phyloP scores from a whole-genome alignment of 2,797 vertebrate species.

The Hephaestus fuliginosus region DNA sequence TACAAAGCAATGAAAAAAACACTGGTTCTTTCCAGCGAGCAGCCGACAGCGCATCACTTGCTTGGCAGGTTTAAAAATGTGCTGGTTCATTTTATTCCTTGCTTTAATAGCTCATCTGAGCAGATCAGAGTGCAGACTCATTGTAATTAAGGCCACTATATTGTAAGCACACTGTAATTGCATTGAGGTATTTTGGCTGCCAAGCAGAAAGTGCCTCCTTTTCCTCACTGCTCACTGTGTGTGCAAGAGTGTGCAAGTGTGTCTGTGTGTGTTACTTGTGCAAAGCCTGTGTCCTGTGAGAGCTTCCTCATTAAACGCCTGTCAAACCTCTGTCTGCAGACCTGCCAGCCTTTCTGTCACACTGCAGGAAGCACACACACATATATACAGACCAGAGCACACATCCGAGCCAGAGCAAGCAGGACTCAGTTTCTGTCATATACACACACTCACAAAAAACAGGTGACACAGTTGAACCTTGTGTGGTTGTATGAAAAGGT shows the following conservation, averaged over 20 bases:
- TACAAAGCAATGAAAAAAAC: constrained; percentile 18
- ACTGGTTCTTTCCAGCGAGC: constrained; percentile 1
- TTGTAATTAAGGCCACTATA: constrained; percentile 61
- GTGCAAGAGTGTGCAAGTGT: background rate
- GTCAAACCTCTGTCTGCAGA: constrained; percentile 79
- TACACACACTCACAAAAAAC: constrained; percentile 7
- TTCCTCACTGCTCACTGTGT: constrained; percentile 19
- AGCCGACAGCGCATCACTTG: background rate
- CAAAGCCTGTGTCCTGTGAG: constrained; percentile 74
- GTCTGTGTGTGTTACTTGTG: constrained; percentile 46
- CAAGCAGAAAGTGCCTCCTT: constrained; percentile 47
- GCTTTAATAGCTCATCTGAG: constrained; percentile 52
- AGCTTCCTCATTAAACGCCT: constrained; percentile 82
- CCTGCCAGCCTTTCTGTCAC: constrained; percentile 81
- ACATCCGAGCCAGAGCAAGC: constrained; percentile 28
- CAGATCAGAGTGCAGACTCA: constrained; percentile 49
- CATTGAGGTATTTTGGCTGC: constrained; percentile 56
- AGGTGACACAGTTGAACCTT: constrained; percentile 12
- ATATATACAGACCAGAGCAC: constrained; percentile 17
- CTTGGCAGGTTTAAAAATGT: constrained; percentile 21
- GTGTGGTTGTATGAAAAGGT: background rate
- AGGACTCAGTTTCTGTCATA: constrained; percentile 28
- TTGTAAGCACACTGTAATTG: constrained; percentile 55
- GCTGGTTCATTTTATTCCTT: constrained; percentile 32
- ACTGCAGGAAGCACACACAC: constrained; percentile 57